A percentile compares a stretch with the other conserved stretches of the same genome.
Evolutionary conservation across 30 jellyfish, hydroid and myxozoan genomes (phyloP).

Genomic region (Aurelia sp.): DNA sequence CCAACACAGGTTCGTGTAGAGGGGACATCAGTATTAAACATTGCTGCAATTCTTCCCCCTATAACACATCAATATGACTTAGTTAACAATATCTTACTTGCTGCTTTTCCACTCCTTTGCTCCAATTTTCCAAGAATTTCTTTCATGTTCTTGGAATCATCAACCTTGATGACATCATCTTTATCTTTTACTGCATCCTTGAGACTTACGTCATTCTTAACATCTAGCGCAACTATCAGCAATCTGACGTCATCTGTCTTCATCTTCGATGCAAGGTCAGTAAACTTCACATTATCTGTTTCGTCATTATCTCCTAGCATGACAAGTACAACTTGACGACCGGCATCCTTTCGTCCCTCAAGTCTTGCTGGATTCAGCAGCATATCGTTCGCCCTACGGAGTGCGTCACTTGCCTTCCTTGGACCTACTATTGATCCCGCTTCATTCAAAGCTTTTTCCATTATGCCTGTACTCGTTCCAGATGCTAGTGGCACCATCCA

Average conservation of each 20-base stretch:
- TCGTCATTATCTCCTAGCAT: not conserved
- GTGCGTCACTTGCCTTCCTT: constrained; percentile 17
- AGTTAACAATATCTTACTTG: constrained; percentile 7
- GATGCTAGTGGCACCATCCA: not conserved
- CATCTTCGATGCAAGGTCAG: not conserved
- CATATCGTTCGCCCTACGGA: constrained; percentile 5
- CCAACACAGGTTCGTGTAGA: too few relatives aligned
- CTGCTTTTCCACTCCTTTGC: constrained; percentile 37
- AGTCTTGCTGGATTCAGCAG: not conserved
- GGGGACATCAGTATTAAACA: too few relatives aligned
- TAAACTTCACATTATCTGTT: not conserved
- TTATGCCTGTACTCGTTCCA: not conserved
- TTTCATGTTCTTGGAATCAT: not conserved
- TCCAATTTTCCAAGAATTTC: constrained; percentile 29
- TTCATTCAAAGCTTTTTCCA: not conserved
- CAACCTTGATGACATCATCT: constrained; percentile 4
- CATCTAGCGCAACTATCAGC: constrained; percentile 6
- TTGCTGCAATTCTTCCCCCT: too few relatives aligned
- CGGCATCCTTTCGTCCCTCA: not conserved
- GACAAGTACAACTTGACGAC: constrained; percentile 21
- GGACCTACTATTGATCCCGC: constrained; percentile 5
- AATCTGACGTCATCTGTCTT: not conserved
- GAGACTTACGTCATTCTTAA: not conserved
- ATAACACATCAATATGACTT: too few relatives aligned
- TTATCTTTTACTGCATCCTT: not conserved